Percentiles rank a stretch among this genome's conserved stretches.
These are phyloP conservation scores for Marcusenius ussheri DNA, from an alignment of 2,113 vertebrate species.

Conservation along the genomic window DNA sequence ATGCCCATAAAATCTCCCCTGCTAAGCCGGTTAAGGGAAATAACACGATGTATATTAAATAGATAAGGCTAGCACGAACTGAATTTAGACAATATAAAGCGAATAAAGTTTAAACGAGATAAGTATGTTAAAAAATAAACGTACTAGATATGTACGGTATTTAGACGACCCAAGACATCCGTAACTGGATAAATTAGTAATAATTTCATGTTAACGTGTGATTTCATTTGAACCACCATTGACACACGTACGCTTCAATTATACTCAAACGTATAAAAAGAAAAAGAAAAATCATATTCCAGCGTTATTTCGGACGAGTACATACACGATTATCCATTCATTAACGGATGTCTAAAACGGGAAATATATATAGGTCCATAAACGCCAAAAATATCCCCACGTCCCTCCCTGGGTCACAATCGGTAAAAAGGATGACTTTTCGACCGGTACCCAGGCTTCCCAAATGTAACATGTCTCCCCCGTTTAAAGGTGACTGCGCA, in stretches of 20 bases:
- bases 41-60: not conserved
- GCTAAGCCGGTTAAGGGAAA: not conserved
- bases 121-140: not conserved
- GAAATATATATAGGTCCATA: not conserved
- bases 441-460: not conserved
- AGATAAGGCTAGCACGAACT: not conserved
- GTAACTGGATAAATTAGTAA: not conserved
- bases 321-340: not conserved
- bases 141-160: not conserved
- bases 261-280: not conserved
- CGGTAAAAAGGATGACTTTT: not conserved
- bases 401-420: not conserved
- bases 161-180: not conserved
- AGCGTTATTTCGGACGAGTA: not conserved
- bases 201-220: not conserved
- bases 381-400: not conserved
- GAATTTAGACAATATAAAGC: not conserved
- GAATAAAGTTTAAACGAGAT: not conserved
- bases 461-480: slow-evolving; percentile 5
- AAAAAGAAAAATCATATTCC: not conserved
- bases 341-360: not conserved
- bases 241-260: not conserved
- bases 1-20: not conserved
- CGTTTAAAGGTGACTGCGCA: not conserved
- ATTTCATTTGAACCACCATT: not conserved